A percentile compares a stretch with the other conserved stretches of the same genome.
Evolutionary conservation across 2,113 vertebrate genomes (phyloP).

Genomic region (Megalops atlanticus): DNA sequence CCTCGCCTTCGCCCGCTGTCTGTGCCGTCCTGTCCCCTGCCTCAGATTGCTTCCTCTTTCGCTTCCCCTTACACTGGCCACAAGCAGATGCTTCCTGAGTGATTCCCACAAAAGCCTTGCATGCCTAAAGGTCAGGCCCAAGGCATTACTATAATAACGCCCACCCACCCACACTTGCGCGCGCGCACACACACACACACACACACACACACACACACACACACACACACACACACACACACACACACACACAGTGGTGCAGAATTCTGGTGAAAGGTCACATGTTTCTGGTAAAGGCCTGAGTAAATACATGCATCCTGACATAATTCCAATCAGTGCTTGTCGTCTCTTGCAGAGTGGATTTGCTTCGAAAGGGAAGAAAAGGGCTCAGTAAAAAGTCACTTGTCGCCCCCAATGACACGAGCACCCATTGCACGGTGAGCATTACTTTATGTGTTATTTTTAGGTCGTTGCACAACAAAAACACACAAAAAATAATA

Average conservation of each 20-base stretch:
- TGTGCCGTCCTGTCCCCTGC: slow-evolving; percentile 66
- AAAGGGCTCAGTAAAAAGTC: slow-evolving; percentile 42
- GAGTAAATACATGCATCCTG: background rate
- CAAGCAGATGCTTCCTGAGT: slow-evolving; percentile 71
- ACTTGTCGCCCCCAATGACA: slow-evolving; percentile 49
- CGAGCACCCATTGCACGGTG: slow-evolving; percentile 57
- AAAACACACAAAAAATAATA: no score
- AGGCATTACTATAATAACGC: no score
- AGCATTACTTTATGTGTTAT: slow-evolving; percentile 32
- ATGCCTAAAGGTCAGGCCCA: slow-evolving; percentile 43
- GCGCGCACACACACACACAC: background rate
- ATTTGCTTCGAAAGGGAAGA: slow-evolving; percentile 76
- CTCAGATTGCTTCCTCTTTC: slow-evolving; percentile 73
- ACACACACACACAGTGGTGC: slow-evolving; percentile 4
- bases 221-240: slow-evolving; percentile 11
- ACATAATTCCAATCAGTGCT: background rate
- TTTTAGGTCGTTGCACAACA: no score
- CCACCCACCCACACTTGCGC: no score
- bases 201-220: slow-evolving; percentile 13
- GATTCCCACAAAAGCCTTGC: background rate
- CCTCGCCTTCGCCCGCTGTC: slow-evolving; percentile 5
- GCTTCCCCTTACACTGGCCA: slow-evolving; percentile 50
- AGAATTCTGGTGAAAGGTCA: background rate
- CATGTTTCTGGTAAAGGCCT: background rate
- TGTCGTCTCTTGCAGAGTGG: slow-evolving; percentile 68